A percentile compares a stretch with the other conserved stretches of the same genome.
These are phyloP conservation scores for Rhopalosiphum padi DNA, from an alignment of 1,140 invertebrate species.

Conservation along the genomic window DNA sequence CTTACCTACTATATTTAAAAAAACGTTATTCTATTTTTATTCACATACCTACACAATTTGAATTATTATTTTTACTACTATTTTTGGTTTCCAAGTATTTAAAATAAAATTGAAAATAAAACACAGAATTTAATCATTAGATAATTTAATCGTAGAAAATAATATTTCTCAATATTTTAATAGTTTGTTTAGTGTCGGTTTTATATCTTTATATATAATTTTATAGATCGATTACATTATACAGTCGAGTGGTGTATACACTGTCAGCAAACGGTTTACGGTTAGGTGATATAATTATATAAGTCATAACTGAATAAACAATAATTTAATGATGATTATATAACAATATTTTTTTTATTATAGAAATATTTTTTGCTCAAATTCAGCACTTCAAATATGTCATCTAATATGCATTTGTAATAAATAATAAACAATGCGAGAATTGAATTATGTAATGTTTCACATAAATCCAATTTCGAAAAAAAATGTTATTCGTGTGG, in stretches of 20 bases:
- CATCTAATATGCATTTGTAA: neutral
- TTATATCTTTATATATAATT: neutral
- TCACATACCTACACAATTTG: neutral
- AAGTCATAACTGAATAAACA: neutral
- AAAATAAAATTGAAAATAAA: neutral
- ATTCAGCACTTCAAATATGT: neutral
- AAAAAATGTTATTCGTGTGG: neutral
- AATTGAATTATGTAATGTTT: neutral
- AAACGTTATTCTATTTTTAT: neutral
- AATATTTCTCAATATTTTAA: neutral
- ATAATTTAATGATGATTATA: neutral
- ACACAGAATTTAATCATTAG: neutral
- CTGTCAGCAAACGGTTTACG: neutral
- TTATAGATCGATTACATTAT: neutral
- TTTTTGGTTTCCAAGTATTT: neutral
- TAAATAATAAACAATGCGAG: neutral
- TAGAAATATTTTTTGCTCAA: neutral
- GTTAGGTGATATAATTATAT: neutral
- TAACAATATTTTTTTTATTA: neutral
- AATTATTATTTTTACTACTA: neutral
- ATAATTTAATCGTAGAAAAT: neutral
- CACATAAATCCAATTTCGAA: neutral
- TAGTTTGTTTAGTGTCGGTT: neutral
- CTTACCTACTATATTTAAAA: neutral
- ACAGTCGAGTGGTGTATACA: neutral